Evolutionary conservation across 2,888 invertebrate genomes (phyloP).

Genomic region (Amphipyra berbera): DNA sequence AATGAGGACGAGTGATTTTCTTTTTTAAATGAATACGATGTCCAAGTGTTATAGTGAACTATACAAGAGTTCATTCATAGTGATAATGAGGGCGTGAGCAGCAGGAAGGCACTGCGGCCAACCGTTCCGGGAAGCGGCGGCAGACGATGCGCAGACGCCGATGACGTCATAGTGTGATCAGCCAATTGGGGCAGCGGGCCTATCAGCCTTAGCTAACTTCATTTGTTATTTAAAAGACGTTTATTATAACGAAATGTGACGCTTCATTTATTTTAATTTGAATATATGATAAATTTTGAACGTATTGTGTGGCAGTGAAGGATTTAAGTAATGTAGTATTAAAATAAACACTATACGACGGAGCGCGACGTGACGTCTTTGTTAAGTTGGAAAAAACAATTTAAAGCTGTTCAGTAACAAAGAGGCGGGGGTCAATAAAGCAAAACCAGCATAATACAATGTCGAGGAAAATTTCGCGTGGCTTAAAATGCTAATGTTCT

Average conservation of each 20-base stretch:
- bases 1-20: conserved; percentile 66
- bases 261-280: conserved; percentile 21
- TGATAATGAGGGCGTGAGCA: conserved; percentile 76
- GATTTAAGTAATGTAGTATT: conserved; percentile 12
- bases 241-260: conserved; percentile 29
- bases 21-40: conserved; percentile 60
- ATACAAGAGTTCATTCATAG: conserved; percentile 76
- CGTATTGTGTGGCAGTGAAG: conserved; percentile 4
- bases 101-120: conserved; percentile 81
- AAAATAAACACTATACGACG: conserved; percentile 21
- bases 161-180: conserved; percentile 80
- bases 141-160: conserved; percentile 84
- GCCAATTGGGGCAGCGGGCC: conserved; percentile 81
- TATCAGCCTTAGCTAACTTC: conserved; percentile 69
- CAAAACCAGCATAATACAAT: conserved; percentile 11
- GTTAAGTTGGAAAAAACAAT: conserved; percentile 22
- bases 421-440: conserved; percentile 17
- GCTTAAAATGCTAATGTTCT: conserved; percentile 34
- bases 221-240: conserved; percentile 47
- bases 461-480: conserved; percentile 35
- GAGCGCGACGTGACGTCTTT: conserved; percentile 26
- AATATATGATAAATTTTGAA: conserved; percentile 16
- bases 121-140: conserved; percentile 85
- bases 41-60: conserved; percentile 59
- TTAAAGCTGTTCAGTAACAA: conserved; percentile 20